Conservation (phyloP, 2,888 invertebrate species). For the Keiferia lycopersicella region DNA sequence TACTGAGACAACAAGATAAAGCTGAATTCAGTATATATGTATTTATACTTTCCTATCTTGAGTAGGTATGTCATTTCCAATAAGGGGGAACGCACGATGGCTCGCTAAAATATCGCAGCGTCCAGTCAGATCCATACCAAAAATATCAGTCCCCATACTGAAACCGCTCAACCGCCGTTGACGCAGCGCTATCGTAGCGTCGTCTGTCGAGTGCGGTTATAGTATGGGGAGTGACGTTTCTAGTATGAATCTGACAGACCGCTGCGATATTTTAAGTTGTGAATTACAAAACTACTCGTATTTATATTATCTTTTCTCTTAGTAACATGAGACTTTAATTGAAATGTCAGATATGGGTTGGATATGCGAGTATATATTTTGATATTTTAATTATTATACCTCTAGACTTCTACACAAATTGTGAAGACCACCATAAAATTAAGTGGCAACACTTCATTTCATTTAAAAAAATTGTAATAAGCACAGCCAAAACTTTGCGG, state of each 20-base stretch:
- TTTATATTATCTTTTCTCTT: conserved; percentile 47
- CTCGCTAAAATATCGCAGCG: too few relatives aligned
- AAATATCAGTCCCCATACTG: too few relatives aligned
- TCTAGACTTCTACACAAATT: conserved; percentile 30
- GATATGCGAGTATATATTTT: conserved; percentile 48
- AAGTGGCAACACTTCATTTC: conserved; percentile 45
- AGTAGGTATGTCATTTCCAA: background rate
- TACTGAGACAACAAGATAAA: background rate
- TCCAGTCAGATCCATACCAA: too few relatives aligned
- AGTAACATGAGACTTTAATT: conserved; percentile 25
- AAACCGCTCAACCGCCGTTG: too few relatives aligned
- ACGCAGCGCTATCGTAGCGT: too few relatives aligned
- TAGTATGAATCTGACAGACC: too few relatives aligned
- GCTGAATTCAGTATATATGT: background rate
- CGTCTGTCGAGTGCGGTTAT: too few relatives aligned
- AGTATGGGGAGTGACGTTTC: too few relatives aligned
- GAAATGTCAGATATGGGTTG: conserved; percentile 36
- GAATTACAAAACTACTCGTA: background rate
- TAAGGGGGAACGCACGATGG: too few relatives aligned
- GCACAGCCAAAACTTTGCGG: conserved; percentile 76
- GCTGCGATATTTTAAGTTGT: too few relatives aligned
- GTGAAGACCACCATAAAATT: conserved; percentile 53
- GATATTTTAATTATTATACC: conserved; percentile 23
- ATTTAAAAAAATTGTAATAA: conserved; percentile 58
- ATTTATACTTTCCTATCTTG: background rate